Evolutionary conservation across 2,797 vertebrate genomes (phyloP), one percentile per base, ranked within the genome.

Genomic region (Acanthopagrus latus): DNA sequence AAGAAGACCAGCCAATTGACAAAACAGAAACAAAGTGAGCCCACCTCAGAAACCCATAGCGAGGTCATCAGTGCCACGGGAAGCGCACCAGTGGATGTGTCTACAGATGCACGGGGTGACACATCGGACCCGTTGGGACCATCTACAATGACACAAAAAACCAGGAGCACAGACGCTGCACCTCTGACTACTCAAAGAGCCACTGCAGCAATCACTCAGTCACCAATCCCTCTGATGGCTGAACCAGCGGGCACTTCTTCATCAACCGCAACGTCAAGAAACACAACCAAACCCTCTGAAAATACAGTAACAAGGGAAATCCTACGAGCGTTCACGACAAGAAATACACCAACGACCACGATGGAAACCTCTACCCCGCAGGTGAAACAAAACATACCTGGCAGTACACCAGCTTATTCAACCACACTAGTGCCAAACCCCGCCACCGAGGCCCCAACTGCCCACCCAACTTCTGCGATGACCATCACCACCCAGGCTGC

Each of bases 21-120:
- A 48, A 74, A 75, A 55, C 38, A 25, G 2, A 79, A 88, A 73
- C 84, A 80, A 70, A 74, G 57, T 0, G 73, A 91, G 62, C 55
- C 90, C 13, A 63, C 84, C 27, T 77, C 74, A 55, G 70, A 80
- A 43, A 70, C 33, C 0, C 6, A 44, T 0, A 0, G 23, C 5
- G 2, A 67, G 13, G 23, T 82, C 6, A 46, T 76, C 8, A 2
- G 47, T 60, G 20, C 44, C 38, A 27, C 20, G 29, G 79, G 76
- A 71, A 82, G 25, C 5, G 60, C 74, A 25, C 52, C 80, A 18
- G 48, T 64, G 17, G 62, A 71, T 16, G 21, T 18, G 11, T 47
- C 80, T 27, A 17, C 52, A 54, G 67, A 55, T 46, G 38, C 38
- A 13, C 76, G 72, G 43, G 80, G 44, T n/a, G 80, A 83, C 18